Percentiles rank a stretch among this genome's conserved stretches.
phyloP scores from a whole-genome alignment of 2,797 vertebrate genomes.

The Enteromius paludinosus region DNA sequence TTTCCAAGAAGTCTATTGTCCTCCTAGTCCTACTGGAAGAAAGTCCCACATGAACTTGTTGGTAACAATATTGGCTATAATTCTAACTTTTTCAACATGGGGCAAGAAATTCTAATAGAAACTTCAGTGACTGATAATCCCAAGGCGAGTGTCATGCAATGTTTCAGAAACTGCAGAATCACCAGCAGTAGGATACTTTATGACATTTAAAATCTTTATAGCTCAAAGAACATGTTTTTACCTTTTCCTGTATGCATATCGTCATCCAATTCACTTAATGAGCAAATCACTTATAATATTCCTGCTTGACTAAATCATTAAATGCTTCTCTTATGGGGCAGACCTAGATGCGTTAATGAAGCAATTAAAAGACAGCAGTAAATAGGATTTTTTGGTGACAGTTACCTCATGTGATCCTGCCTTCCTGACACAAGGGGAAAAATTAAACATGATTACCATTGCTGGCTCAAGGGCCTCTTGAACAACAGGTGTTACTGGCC shows the following conservation, averaged over 20 bases:
- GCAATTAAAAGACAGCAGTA: constrained; percentile 63
- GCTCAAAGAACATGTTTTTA: background rate
- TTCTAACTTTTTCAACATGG: background rate
- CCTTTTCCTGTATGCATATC: background rate
- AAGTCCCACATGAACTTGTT: background rate
- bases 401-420: constrained; percentile 51
- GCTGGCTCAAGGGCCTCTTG: constrained; percentile 54
- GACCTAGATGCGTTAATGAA: constrained; percentile 62
- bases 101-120: background rate
- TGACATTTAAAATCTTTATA: background rate
- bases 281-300: constrained; percentile 4
- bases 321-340: constrained; percentile 46
- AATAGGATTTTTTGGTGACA: constrained; percentile 50
- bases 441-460: constrained; percentile 65
- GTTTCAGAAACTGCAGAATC: constrained; percentile 1
- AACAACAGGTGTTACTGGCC: constrained; percentile 73
- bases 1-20: background rate
- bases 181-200: background rate
- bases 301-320: background rate
- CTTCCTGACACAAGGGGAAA: constrained; percentile 15
- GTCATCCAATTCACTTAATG: background rate
- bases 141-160: background rate
- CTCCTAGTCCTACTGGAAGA: background rate
- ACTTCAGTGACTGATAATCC: background rate
- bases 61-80: background rate